These are phyloP conservation scores for Cephus rjabovi DNA, from an alignment of 2,888 invertebrate genomes.

Conservation along the genomic window DNA sequence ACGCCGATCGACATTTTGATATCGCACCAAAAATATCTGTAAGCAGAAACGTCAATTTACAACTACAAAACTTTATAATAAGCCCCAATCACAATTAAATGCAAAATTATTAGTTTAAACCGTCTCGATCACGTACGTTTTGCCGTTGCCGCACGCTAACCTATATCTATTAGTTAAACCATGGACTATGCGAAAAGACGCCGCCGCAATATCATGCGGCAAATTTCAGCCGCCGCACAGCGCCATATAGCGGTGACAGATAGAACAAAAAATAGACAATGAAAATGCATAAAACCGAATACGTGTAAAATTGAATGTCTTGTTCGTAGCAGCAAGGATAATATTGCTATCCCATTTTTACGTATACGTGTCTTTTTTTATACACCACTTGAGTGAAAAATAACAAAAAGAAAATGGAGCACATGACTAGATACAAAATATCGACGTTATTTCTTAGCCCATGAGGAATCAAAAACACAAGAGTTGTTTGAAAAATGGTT, in stretches of 20 bases:
- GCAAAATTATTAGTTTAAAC: not conserved
- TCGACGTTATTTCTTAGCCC: too few species aligned
- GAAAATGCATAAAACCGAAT: not conserved
- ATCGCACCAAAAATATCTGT: not conserved
- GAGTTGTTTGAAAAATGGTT: too few species aligned
- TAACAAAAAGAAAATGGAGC: too few species aligned
- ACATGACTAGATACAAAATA: too few species aligned
- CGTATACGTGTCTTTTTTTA: too few species aligned
- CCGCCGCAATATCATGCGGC: not conserved
- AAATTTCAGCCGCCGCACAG: not conserved
- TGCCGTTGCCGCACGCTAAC: not conserved
- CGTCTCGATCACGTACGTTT: not conserved
- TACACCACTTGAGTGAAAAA: too few species aligned
- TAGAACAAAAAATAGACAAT: not conserved
- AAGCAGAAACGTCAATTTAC: not conserved
- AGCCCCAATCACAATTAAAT: not conserved
- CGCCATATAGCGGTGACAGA: too few species aligned
- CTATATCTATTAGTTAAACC: not conserved
- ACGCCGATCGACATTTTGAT: conserved; percentile 95
- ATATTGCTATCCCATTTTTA: not conserved
- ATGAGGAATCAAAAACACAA: too few species aligned
- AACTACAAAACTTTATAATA: not conserved
- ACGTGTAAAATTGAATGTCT: not conserved
- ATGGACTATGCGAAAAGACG: not conserved
- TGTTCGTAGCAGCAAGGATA: not conserved